phyloP scores from a whole-genome alignment of 2,797 vertebrate species.

The Poecilia gillii region DNA sequence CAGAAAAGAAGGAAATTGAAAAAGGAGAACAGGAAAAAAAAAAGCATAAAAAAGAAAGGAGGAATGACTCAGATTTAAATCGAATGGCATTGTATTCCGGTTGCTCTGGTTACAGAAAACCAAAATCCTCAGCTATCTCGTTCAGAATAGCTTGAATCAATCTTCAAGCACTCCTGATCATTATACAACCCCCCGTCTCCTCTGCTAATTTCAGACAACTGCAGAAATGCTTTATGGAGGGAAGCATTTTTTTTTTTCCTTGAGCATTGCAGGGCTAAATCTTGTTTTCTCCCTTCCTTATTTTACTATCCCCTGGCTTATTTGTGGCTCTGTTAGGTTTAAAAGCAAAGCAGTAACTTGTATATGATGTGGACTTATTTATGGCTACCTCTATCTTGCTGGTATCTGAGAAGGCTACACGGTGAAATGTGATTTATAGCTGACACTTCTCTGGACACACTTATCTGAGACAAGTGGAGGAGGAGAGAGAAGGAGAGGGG shows the following conservation, averaged over 20 bases:
- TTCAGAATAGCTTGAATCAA: conserved; percentile 63
- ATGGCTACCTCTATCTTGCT: conserved; percentile 75
- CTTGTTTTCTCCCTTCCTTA: conserved; percentile 11
- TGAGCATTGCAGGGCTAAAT: conserved; percentile 28
- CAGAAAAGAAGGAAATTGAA: conserved; percentile 3
- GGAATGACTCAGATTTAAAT: conserved; percentile 70
- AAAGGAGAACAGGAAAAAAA: neutral
- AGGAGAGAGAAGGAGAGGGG: conserved; percentile 72
- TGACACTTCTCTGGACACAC: conserved; percentile 78
- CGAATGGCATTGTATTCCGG: conserved; percentile 75
- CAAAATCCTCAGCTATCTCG: conserved; percentile 73
- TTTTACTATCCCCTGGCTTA: conserved; percentile 51
- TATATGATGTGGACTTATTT: conserved; percentile 66
- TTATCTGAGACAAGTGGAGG: conserved; percentile 75
- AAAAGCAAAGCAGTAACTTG: conserved; percentile 70
- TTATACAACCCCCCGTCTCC: conserved; percentile 61
- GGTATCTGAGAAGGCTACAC: conserved; percentile 85
- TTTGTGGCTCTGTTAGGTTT: conserved; percentile 65
- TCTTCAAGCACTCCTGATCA: conserved; percentile 62
- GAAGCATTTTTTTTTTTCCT: conserved; percentile 30
- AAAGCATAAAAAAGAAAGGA: conserved; percentile 18
- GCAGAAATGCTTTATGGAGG: conserved; percentile 59
- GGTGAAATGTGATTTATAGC: conserved; percentile 79
- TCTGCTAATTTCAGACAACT: conserved; percentile 57
- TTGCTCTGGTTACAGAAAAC: conserved; percentile 79